Percentiles rank a stretch among this genome's conserved stretches.
Conservation (phyloP, 2,888 invertebrate species). For the Xylota sylvarum region DNA sequence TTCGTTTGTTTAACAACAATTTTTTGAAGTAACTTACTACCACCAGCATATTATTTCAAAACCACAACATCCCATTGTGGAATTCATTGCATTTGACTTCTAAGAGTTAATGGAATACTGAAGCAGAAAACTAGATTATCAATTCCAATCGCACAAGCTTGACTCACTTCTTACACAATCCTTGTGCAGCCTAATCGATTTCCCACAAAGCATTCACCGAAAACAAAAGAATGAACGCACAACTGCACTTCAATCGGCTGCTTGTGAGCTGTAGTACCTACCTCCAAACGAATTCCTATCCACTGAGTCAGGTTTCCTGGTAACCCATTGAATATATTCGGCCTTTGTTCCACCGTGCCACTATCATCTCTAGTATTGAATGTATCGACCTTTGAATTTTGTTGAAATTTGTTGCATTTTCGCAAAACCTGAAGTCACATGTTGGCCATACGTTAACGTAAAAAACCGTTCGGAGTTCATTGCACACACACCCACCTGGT, state of each 20-base stretch:
- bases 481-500: constrained; percentile 10
- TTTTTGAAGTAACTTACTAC: too few relatives aligned
- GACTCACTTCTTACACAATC: constrained; percentile 46
- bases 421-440: constrained; percentile 39
- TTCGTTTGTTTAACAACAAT: too few relatives aligned
- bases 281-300: constrained; percentile 35
- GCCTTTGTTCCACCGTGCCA: constrained; percentile 1
- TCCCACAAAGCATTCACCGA: constrained; percentile 19
- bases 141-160: constrained; percentile 14
- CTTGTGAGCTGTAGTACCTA: constrained; percentile 2
- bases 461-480: constrained; percentile 13
- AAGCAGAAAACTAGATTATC: not conserved
- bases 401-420: constrained; percentile 13
- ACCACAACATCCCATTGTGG: not conserved
- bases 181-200: constrained; percentile 30
- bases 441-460: constrained; percentile 19
- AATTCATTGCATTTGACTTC: not conserved
- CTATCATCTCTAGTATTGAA: constrained; percentile 17
- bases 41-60: too few relatives aligned
- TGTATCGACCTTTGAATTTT: constrained; percentile 39
- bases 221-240: constrained; percentile 41
- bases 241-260: constrained; percentile 35
- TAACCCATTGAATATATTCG: constrained; percentile 15
- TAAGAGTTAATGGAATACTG: not conserved
- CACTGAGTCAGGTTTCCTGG: constrained; percentile 55